Percentiles rank a stretch among this genome's conserved stretches.
These are phyloP conservation scores for Oligia strigilis DNA, from an alignment of 2,888 invertebrate genomes.

Conservation along the genomic window DNA sequence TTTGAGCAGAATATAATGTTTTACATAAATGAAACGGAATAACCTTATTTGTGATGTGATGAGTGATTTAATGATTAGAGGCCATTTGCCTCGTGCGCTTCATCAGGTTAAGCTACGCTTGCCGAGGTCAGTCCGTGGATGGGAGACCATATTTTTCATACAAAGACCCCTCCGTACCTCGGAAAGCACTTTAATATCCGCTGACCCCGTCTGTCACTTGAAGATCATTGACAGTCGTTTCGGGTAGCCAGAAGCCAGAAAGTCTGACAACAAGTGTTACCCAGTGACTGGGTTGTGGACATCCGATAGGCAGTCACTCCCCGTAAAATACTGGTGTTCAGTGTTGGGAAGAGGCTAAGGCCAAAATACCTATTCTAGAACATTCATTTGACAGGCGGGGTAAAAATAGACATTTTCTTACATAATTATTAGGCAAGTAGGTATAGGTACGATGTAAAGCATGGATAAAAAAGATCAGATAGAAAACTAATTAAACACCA, in stretches of 20 bases:
- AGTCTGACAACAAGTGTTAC: neutral
- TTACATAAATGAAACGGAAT: too few species aligned
- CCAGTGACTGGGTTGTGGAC: too few species aligned
- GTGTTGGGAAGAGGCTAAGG: neutral
- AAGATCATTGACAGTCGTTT: neutral
- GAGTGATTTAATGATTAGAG: neutral
- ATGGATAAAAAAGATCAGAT: conserved; percentile 11
- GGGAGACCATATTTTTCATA: neutral
- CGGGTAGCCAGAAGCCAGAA: neutral
- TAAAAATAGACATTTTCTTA: neutral
- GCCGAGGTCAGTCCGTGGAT: neutral
- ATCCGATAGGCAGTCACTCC: neutral
- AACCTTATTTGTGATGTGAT: neutral
- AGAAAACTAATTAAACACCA: conserved; percentile 15
- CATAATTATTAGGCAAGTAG: too few species aligned
- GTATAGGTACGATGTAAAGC: neutral
- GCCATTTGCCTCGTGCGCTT: too few species aligned
- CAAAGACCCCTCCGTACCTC: too few species aligned
- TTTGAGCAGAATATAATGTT: conserved; percentile 55
- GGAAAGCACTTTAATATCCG: neutral
- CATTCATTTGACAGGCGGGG: neutral
- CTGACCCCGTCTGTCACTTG: neutral
- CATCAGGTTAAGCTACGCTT: neutral
- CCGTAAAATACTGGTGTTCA: neutral
- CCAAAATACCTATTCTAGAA: too few species aligned